phyloP scores from a whole-genome alignment of 2,113 vertebrate species.

The Phrynosoma blainvillii region DNA sequence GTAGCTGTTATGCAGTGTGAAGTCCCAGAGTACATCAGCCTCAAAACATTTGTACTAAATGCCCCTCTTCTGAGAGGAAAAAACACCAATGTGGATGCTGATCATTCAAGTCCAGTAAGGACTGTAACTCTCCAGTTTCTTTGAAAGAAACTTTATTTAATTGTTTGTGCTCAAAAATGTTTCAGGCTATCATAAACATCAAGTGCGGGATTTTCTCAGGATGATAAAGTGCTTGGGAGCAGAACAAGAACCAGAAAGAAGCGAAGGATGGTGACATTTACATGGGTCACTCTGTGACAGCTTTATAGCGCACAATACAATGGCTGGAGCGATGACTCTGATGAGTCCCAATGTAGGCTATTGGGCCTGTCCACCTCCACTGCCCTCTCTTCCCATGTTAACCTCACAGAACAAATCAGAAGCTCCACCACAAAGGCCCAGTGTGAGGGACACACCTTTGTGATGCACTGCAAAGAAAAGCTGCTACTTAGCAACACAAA shows the following conservation, averaged over 20 bases:
- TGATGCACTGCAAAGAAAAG: slow-evolving; percentile 55
- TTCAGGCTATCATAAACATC: slow-evolving; percentile 56
- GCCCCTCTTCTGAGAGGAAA: not conserved
- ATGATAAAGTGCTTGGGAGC: slow-evolving; percentile 65
- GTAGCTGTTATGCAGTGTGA: not conserved
- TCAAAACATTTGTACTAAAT: too few relatives aligned
- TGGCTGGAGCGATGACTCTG: slow-evolving; percentile 67
- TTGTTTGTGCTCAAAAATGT: slow-evolving; percentile 50
- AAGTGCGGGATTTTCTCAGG: slow-evolving; percentile 70
- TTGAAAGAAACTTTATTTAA: slow-evolving; percentile 21
- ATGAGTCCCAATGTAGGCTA: slow-evolving; percentile 59
- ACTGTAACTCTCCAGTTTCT: slow-evolving; percentile 7
- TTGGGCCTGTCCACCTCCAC: slow-evolving; percentile 49
- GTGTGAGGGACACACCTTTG: slow-evolving; percentile 65
- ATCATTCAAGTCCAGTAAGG: too few relatives aligned
- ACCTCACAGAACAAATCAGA: slow-evolving; percentile 42
- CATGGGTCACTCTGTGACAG: slow-evolving; percentile 70
- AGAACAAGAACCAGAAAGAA: slow-evolving; percentile 53
- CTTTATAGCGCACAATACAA: slow-evolving; percentile 75
- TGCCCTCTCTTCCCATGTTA: slow-evolving; percentile 11
- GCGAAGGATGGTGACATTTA: slow-evolving; percentile 54
- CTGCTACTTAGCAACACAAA: slow-evolving; percentile 73
- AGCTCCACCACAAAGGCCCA: slow-evolving; percentile 51
- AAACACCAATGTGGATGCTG: not conserved
- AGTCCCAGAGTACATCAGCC: not conserved